These are phyloP conservation scores for Chondrosia reniformis DNA, from an alignment of 37 sponge, comb jelly and placozoan species.

Conservation along the genomic window DNA sequence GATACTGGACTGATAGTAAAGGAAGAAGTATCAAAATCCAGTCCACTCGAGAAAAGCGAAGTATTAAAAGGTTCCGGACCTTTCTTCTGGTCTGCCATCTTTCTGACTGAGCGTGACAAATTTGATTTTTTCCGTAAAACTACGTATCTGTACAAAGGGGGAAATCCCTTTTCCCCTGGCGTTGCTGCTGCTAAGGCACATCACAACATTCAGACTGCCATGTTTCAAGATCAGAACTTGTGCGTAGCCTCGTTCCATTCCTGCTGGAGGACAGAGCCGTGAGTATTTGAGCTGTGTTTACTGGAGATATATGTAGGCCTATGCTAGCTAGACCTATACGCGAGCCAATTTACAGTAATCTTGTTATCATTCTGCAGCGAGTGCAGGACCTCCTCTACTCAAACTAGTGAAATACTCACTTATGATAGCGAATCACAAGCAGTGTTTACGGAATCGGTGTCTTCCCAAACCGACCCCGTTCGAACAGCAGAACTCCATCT, in stretches of 20 bases:
- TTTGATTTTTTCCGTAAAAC: neutral
- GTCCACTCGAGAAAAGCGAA: neutral
- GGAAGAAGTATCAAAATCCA: constrained; percentile 1
- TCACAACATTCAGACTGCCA: neutral
- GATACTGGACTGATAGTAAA: constrained; percentile 4
- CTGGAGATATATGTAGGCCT: too few relatives aligned
- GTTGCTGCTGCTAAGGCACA: neutral
- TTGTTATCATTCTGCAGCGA: constrained; percentile 31
- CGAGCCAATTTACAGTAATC: neutral
- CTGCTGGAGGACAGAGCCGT: constrained; percentile 53
- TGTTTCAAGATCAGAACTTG: constrained; percentile 45
- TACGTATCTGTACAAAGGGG: neutral
- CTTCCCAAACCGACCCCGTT: neutral
- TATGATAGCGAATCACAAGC: constrained; percentile 65
- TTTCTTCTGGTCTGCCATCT: constrained; percentile 1
- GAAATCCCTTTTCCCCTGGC: neutral
- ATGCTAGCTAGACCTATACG: neutral
- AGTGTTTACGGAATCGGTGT: neutral
- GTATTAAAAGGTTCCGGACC: constrained; percentile 7
- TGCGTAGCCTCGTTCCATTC: constrained; percentile 21
- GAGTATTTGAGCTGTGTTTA: neutral
- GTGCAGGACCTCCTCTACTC: constrained; percentile 22
- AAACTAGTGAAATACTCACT: constrained; percentile 75
- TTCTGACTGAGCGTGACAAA: neutral
- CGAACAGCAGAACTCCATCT: neutral